Evolutionary conservation across 2,888 invertebrate species (phyloP), one percentile per base, ranked within the genome.

Genomic region (Metacarcinus magister): DNA sequence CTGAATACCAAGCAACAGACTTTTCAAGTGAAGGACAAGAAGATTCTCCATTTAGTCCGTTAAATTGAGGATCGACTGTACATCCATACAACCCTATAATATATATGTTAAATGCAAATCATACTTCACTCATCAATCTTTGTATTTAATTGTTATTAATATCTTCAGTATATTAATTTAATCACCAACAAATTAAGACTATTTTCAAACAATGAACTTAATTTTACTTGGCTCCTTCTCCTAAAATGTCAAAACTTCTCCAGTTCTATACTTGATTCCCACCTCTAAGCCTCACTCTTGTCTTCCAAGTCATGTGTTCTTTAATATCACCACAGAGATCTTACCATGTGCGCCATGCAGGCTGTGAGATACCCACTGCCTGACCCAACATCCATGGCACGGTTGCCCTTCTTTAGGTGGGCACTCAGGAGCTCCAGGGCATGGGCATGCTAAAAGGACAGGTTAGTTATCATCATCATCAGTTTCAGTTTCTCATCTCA

Each of bases 281-380:
- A 16, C 10, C 16, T 39, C 32, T 32, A 8, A 87, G 32, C 82
- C 82, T 87, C 82, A 7, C 16, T 8, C 28, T 28, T 16, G 32
- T 39, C 87, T 39, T 87, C 10, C 5, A 32, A 39, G 32, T 39
- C 39, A 87, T 39, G 39, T 16, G 10, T 39, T 3, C 87, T 87
- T 39, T 87, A 39, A 28, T 10, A 3, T 39, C 32, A 10, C 39
- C 39, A 87, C 39, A 91, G 1, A 95, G 13, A 39, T 89, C 97
- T 97, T 97, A 98, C 98, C 98, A 99, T 99, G 67, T 98, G 98
- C 32, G 99, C 98, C 98, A 99, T 99, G 97, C 99, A 99, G 23
- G 98, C 98, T 0, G 99, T 99, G 89, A 99, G 98, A 97, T 99
- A 99, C 2, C 99, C 99, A 96, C 99, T 99, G 0, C 99, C 99